Evolutionary conservation across 2,113 vertebrate genomes (phyloP).

Genomic region (Thalassarche chlororhynchos): DNA sequence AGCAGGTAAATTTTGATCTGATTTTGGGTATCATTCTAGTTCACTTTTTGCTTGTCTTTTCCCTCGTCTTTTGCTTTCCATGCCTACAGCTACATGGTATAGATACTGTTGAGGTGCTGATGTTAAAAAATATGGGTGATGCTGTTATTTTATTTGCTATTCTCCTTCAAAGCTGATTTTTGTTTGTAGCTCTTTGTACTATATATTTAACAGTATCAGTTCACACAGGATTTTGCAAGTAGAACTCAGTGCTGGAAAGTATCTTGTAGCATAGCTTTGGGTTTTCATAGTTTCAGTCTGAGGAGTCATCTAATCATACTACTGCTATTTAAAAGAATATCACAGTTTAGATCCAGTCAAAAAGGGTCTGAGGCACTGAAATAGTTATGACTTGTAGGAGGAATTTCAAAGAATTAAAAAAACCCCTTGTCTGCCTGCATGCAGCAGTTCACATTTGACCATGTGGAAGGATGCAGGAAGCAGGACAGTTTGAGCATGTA

Average conservation of each 20-base stretch:
- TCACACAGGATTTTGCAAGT: background rate
- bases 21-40: background rate
- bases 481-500: background rate
- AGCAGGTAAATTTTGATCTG: background rate
- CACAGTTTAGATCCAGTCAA: background rate
- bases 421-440: background rate
- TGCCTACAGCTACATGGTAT: background rate
- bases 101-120: background rate
- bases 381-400: background rate
- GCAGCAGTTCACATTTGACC: background rate
- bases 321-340: background rate
- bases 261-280: background rate
- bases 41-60: background rate
- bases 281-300: background rate
- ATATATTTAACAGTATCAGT: background rate
- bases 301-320: background rate
- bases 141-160: background rate
- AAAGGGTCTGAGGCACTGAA: background rate
- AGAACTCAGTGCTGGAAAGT: background rate
- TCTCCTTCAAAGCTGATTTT: background rate
- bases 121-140: background rate
- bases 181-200: background rate
- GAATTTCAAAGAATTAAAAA: background rate
- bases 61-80: background rate
- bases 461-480: conserved; percentile 3